These are phyloP conservation scores for Elmis aenea DNA, from an alignment of 2,888 invertebrate genomes.

Conservation along the genomic window DNA sequence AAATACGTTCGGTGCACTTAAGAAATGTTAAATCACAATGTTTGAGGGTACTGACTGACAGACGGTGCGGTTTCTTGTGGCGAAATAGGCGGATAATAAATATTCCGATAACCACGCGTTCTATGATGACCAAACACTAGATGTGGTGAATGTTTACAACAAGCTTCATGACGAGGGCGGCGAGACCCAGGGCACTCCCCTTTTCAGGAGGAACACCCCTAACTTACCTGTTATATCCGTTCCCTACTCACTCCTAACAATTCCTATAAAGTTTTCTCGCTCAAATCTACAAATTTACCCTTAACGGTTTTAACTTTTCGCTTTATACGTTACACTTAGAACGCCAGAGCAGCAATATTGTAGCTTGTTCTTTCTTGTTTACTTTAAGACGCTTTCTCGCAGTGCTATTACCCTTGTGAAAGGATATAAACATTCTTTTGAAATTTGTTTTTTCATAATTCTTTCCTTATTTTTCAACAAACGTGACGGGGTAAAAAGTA, in stretches of 20 bases:
- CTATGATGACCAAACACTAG: conserved; percentile 32
- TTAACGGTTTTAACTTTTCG: conserved; percentile 23
- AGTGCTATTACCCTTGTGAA: too few species aligned
- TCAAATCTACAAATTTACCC: conserved; percentile 18
- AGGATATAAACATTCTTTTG: too few species aligned
- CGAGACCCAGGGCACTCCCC: conserved; percentile 44
- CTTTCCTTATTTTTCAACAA: too few species aligned
- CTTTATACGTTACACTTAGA: conserved; percentile 25
- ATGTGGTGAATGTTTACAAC: conserved; percentile 34
- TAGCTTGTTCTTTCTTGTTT: conserved; percentile 14
- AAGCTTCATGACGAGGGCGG: conserved; percentile 39
- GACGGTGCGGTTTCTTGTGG: neutral
- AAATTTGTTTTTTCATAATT: too few species aligned
- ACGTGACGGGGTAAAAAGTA: too few species aligned
- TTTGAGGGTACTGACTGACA: neutral
- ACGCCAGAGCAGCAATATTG: conserved; percentile 24
- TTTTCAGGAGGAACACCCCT: conserved; percentile 41
- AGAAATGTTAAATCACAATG: neutral
- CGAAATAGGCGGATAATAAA: conserved; percentile 25
- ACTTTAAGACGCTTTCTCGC: too few species aligned
- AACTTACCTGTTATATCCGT: conserved; percentile 20
- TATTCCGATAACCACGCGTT: conserved; percentile 31
- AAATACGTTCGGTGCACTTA: too few species aligned
- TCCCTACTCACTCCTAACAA: conserved; percentile 15
- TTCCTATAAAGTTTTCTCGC: conserved; percentile 17